Evolutionary conservation across 2,113 vertebrate species (phyloP).

Genomic region (Struthio camelus): DNA sequence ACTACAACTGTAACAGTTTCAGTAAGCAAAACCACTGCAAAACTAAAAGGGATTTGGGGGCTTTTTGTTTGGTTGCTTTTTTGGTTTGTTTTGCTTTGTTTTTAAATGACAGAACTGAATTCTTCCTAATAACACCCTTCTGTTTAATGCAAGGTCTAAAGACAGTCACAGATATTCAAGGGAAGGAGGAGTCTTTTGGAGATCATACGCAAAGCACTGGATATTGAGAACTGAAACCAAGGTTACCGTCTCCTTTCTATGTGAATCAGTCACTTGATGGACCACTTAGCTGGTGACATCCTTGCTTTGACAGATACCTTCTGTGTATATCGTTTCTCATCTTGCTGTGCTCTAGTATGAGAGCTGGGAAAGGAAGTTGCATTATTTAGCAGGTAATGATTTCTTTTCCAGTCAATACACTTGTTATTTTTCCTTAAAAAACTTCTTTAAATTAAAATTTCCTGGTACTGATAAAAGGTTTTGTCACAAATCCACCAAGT

Average conservation of each 20-base stretch:
- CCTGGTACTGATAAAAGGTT: not conserved
- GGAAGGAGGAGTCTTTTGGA: not conserved
- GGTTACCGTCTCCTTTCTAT: not conserved
- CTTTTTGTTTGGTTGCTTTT: not conserved
- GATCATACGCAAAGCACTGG: not conserved
- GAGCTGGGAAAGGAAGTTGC: not conserved
- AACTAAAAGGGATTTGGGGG: not conserved
- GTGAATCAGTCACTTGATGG: not conserved
- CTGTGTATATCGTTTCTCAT: not conserved
- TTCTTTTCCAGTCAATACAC: not conserved
- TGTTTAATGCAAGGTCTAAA: not conserved
- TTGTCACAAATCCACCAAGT: not conserved
- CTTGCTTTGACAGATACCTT: not conserved
- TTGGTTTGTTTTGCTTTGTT: not conserved
- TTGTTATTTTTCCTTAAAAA: not conserved
- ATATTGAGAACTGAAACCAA: not conserved
- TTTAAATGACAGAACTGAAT: not conserved
- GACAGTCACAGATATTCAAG: not conserved
- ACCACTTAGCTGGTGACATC: not conserved
- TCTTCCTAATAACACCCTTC: not conserved
- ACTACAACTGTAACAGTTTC: not conserved
- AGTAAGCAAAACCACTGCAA: not conserved
- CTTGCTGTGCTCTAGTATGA: not conserved
- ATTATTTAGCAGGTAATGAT: not conserved
- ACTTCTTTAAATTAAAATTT: not conserved